Conservation (phyloP, 2,797 vertebrate species). For the Gymnoscopelus microlampas region DNA sequence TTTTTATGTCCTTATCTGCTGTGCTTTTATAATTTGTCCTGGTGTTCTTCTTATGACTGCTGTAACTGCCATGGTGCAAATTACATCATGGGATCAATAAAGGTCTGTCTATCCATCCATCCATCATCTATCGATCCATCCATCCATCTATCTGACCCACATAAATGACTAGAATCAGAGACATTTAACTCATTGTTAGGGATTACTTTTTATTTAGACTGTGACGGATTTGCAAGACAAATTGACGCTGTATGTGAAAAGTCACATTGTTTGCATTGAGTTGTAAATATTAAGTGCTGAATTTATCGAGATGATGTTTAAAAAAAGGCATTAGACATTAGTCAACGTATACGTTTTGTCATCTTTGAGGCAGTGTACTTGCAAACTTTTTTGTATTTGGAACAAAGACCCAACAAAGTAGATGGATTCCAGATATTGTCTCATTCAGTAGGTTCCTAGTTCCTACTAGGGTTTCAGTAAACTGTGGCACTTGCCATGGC, state of each 20-base stretch:
- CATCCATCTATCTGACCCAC: slow-evolving; percentile 11
- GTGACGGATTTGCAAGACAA: not conserved
- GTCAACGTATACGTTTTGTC: not conserved
- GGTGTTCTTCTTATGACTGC: too few relatives aligned
- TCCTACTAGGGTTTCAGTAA: not conserved
- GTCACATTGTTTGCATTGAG: not conserved
- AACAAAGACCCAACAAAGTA: not conserved
- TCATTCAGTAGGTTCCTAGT: too few relatives aligned
- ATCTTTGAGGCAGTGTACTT: not conserved
- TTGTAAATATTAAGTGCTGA: not conserved
- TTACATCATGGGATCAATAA: too few relatives aligned
- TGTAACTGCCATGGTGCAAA: too few relatives aligned
- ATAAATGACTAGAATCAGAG: slow-evolving; percentile 9
- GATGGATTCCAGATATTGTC: not conserved
- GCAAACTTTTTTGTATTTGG: not conserved
- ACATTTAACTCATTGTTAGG: not conserved
- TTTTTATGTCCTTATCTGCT: too few relatives aligned
- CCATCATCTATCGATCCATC: too few relatives aligned
- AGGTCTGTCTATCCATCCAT: too few relatives aligned
- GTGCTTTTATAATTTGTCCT: too few relatives aligned
- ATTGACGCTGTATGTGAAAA: slow-evolving; percentile 13
- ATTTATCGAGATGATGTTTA: not conserved
- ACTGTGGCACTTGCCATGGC: not conserved
- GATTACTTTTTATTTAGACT: slow-evolving; percentile 16
- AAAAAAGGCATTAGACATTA: not conserved